phyloP scores from a whole-genome alignment of 2,797 vertebrate species.

The Poecilia wingei region DNA sequence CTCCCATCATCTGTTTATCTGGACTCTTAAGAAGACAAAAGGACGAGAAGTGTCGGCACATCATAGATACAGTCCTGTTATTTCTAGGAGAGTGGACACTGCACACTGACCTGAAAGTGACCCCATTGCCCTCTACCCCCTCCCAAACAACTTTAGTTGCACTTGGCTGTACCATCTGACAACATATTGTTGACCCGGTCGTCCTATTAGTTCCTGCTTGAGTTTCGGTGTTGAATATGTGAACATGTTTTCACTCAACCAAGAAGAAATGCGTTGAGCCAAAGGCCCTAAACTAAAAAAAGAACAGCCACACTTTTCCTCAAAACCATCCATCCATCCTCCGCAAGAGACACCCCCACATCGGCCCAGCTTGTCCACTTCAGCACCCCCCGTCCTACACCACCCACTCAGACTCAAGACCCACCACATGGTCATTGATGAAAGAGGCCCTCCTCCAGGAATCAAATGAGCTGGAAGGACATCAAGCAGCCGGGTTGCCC shows the following conservation, averaged over 20 bases:
- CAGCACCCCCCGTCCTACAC: conserved; percentile 49
- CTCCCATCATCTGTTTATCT: conserved; percentile 51
- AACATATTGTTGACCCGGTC: conserved; percentile 51
- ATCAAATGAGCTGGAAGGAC: conserved; percentile 95
- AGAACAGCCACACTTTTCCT: conserved; percentile 23
- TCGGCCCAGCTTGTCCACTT: conserved; percentile 42
- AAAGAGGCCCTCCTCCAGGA: conserved; percentile 84
- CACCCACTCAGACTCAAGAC: conserved; percentile 81
- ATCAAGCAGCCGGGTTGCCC: conserved; percentile 83
- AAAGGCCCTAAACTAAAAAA: conserved; percentile 14
- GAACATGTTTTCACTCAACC: neutral
- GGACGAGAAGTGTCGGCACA: conserved; percentile 58
- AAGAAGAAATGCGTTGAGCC: conserved; percentile 11
- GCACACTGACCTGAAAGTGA: conserved; percentile 45
- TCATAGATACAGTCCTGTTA: conserved; percentile 62
- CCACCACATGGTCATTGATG: conserved; percentile 86
- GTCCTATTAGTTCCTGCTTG: conserved; percentile 4
- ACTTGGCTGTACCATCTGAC: conserved; percentile 53
- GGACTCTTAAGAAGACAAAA: conserved; percentile 49
- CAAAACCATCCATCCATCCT: conserved; percentile 20
- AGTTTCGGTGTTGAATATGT: conserved; percentile 1
- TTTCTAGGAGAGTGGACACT: conserved; percentile 71
- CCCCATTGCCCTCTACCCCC: conserved; percentile 9
- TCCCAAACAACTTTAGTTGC: conserved; percentile 60
- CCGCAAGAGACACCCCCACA: conserved; percentile 41